Base-by-base conservation (phyloP, 1,140 invertebrate genomes). In the Trichonephila clavata region DNA sequence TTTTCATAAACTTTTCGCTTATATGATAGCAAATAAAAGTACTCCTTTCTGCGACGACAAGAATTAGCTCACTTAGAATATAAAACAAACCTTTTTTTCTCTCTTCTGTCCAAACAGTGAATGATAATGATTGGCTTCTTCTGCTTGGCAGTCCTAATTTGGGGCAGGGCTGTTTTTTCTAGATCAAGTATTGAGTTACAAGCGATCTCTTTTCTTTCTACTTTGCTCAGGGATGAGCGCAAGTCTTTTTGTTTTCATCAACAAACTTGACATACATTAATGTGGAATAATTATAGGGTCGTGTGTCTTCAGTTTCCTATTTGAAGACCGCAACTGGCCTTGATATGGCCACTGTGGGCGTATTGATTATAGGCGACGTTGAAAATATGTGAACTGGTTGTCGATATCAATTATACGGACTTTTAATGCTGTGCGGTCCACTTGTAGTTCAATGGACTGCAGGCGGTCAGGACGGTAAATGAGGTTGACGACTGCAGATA, bases 191-290 rank as follows among this genome's bases (percentile, higher is more conserved):
- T 92, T 68, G 60, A 92, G 60, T 92, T 92, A 63, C 90, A 84
- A n/a, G 39, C 27, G 81, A 92, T 92, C 60, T n/a, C 57, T 39
- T 57, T 80, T 39, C 32, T 50, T 80, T 80, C 81, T 84, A 59
- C 32, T 84, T 7, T 57, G 21, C 50, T 57, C 39, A 16, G 18
- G 59, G 84, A 86, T 60, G 88, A 90, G 61, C 86, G 18, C n/a
- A 7, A 10, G 8, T 43, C 32, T 88, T 68, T 90, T 90, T 57
- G 43, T 90, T 89, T 90, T 90, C 43, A 80, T 80, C 88, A 90
- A 81, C 90, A 84, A 81, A 83, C 90, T 63, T 91, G 90, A 91
- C 90, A 91, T 77, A 91, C 90, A 91, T 91, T 91, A 91, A 83
- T 91, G 90, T 63, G 90, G 80, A 91, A 91, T 91, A 91, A 91